Conservation (phyloP, 2,113 vertebrate genomes). For the Pterophyllum scalare region DNA sequence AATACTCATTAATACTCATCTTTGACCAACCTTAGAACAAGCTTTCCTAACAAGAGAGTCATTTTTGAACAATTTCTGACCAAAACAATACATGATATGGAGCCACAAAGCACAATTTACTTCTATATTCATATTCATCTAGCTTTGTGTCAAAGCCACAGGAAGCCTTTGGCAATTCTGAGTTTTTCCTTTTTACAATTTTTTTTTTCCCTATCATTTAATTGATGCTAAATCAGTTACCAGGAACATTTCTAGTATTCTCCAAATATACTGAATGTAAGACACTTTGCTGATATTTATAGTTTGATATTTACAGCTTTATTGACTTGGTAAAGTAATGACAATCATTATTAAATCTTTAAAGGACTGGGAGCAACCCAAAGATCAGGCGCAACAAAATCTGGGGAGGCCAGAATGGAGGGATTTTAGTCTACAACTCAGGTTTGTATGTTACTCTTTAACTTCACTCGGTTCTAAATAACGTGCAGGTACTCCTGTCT, state of each 20-base stretch:
- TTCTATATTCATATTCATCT: no score
- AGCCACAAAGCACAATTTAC: not conserved
- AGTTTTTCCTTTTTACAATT: no score
- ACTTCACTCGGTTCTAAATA: not conserved
- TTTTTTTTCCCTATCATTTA: no score
- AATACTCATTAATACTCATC: not conserved
- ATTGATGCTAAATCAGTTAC: not conserved
- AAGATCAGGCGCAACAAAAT: slow-evolving; percentile 99
- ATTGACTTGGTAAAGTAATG: not conserved
- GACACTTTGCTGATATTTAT: not conserved
- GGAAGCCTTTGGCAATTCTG: no score
- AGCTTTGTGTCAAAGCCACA: no score
- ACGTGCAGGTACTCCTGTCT: not conserved
- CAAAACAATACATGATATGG: not conserved
- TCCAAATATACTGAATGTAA: not conserved
- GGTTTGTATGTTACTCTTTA: slow-evolving; percentile 72
- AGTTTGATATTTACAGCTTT: not conserved
- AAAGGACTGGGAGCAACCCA: slow-evolving; percentile 98
- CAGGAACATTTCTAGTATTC: not conserved
- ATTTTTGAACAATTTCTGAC: not conserved
- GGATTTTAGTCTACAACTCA: slow-evolving; percentile 99
- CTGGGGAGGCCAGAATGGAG: slow-evolving; percentile 99
- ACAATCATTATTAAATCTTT: not conserved
- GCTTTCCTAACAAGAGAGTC: not conserved
- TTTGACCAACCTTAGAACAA: not conserved